These are phyloP conservation scores for Rhinopithecus roxellana DNA, from an alignment of 2,113 vertebrate genomes.

Conservation along the genomic window DNA sequence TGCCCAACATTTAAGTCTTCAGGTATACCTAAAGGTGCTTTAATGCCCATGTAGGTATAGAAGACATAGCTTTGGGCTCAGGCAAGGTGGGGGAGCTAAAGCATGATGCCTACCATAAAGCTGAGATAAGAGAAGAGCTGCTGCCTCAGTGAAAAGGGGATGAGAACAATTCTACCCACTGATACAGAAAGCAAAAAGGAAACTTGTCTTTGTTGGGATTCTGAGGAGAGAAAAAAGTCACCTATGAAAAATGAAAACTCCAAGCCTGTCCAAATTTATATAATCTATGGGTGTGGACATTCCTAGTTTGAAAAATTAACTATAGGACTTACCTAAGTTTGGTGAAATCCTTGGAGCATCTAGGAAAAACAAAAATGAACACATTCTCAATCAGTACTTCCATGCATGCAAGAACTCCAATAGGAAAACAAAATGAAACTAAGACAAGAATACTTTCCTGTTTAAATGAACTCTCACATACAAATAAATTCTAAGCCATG, in stretches of 20 bases:
- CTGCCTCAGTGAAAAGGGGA: not conserved
- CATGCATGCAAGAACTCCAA: not conserved
- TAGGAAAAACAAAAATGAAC: constrained; percentile 24
- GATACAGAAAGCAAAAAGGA: not conserved
- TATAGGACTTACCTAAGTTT: not conserved
- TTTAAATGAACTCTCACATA: not conserved
- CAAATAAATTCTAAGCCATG: not conserved
- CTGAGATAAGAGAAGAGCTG: not conserved
- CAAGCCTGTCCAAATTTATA: not conserved
- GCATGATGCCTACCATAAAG: not conserved
- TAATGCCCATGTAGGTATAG: not conserved
- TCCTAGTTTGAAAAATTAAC: not conserved
- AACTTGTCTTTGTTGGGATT: not conserved
- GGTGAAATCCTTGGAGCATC: not conserved
- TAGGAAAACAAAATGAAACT: not conserved
- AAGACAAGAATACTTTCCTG: not conserved
- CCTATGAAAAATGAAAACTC: not conserved
- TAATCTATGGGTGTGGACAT: not conserved
- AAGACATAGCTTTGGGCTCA: not conserved
- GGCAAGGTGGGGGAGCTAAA: not conserved
- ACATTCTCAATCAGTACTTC: not conserved
- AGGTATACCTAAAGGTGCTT: not conserved
- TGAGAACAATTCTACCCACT: not conserved
- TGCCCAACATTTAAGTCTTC: not conserved
- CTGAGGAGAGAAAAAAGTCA: not conserved